Evolutionary conservation across 2,888 invertebrate genomes (phyloP), one percentile per base, ranked within the genome.

Genomic region (Drosophila affinis): DNA sequence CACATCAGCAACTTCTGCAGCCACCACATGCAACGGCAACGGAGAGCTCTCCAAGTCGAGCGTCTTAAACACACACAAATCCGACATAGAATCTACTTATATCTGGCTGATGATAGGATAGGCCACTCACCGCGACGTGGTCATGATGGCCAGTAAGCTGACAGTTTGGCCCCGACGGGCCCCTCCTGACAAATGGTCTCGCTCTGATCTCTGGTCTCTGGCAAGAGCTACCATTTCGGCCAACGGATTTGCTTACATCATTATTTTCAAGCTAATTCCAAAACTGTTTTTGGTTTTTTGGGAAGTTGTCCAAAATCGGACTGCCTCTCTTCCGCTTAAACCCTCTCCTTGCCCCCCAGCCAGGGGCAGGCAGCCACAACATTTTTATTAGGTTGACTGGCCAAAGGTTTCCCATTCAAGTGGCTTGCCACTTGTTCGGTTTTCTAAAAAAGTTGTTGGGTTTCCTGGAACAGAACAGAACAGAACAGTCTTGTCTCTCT

Each of bases 391-490:
- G 73, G 65, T 63, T 72, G 61, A 72, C 73, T 70, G 62, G 71
- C 67, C 61, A 72, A 71, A 72, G 72, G 58, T 72, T 68, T 14
- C 12, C 34, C 60, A 62, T 74, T 72, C 73, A 74, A 72, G 67
- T 74, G 73, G 62, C 72, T 69, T 75, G 59, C 68, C 71, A 53
- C 60, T 69, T 60, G 53, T 67, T 53, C 55, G 63, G 62, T 61
- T 77, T 61, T 77, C 74, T 79, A 77, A 74, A 85, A 80, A 87
- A 77, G 75, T 76, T 60, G 76, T 60, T 75, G 59, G 72, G 75
- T 78, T 85, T 85, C 85, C 80, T 76, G 80, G 85, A 85, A 85
- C 61, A 49, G 61, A 24, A 14, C 55, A 52, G 57, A 68, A 9
- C n/a, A 18, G 6, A 6, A 3, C 24, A 24, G 14, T 29, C 29